phyloP scores from a whole-genome alignment of 2,888 invertebrate genomes.

The Andrena dorsata region DNA sequence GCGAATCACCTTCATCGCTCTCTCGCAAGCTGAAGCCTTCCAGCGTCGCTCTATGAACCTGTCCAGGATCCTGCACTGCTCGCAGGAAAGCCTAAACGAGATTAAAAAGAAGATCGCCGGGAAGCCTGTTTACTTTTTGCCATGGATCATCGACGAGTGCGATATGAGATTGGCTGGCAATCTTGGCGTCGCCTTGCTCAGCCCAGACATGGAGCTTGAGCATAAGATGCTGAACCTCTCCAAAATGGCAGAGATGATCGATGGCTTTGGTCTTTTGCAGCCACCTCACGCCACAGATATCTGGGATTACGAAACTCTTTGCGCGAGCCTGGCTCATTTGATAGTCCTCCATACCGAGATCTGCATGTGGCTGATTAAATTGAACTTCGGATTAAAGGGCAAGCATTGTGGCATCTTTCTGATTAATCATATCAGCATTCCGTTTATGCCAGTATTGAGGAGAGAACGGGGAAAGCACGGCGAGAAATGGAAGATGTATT shows the following conservation, averaged over 20 bases:
- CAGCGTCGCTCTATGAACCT: constrained; percentile 60
- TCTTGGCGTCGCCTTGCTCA: constrained; percentile 64
- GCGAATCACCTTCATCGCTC: constrained; percentile 65
- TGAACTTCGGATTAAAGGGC: constrained; percentile 60
- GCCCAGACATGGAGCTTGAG: constrained; percentile 67
- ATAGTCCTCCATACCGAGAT: constrained; percentile 68
- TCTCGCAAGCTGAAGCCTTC: constrained; percentile 66
- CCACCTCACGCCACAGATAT: constrained; percentile 53
- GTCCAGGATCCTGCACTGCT: constrained; percentile 71
- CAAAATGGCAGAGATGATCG: constrained; percentile 51
- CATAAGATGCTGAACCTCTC: constrained; percentile 63
- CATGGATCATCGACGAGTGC: constrained; percentile 73
- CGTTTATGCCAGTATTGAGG: constrained; percentile 73
- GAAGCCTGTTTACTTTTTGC: constrained; percentile 65
- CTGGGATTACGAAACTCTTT: constrained; percentile 65
- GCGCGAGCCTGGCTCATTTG: constrained; percentile 63
- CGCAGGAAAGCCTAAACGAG: constrained; percentile 62
- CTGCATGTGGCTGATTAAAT: constrained; percentile 68
- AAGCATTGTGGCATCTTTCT: constrained; percentile 67
- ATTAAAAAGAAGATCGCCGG: constrained; percentile 56
- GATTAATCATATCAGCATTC: constrained; percentile 75
- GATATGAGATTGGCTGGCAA: constrained; percentile 69
- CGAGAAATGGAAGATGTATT: constrained; percentile 54
- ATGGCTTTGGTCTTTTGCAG: constrained; percentile 60
- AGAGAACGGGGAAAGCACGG: constrained; percentile 58